Conservation (phyloP, 2,888 invertebrate genomes). For the Papilio demoleus region DNA sequence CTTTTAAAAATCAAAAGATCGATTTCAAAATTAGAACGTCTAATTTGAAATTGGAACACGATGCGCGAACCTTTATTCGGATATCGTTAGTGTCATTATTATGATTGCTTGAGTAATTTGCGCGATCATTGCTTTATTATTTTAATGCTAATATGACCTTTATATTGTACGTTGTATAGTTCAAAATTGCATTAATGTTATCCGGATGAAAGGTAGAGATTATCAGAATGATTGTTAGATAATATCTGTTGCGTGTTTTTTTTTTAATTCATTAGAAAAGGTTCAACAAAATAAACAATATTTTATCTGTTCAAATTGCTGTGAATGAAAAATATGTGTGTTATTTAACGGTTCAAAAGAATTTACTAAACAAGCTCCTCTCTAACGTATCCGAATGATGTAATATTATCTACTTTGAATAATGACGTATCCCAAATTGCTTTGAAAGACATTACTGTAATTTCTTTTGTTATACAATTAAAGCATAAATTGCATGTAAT, state of each 20-base stretch:
- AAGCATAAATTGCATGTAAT: conserved; percentile 22
- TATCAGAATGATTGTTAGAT: conserved; percentile 9
- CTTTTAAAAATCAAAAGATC: not conserved
- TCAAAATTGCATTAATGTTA: conserved; percentile 1
- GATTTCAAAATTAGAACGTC: conserved; percentile 1
- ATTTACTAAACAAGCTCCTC: not conserved
- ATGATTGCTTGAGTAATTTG: conserved; percentile 33
- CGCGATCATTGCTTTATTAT: not conserved
- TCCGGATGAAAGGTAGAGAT: conserved; percentile 29
- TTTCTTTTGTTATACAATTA: conserved; percentile 25
- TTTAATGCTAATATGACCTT: conserved; percentile 7
- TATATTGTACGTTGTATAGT: not conserved
- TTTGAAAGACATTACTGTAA: conserved; percentile 6
- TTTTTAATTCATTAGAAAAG: not conserved
- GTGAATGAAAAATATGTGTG: too few relatives aligned
- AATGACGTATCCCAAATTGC: conserved; percentile 17
- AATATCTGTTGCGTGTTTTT: not conserved
- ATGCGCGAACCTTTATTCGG: conserved; percentile 33
- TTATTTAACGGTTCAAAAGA: not conserved
- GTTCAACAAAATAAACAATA: not conserved
- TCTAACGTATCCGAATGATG: not conserved
- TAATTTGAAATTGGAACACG: not conserved
- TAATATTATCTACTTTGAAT: conserved; percentile 4
- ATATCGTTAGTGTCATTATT: conserved; percentile 32
- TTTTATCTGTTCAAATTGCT: too few relatives aligned